These are phyloP conservation scores for Maniola jurtina DNA, from an alignment of 1,140 invertebrate genomes.

Conservation along the genomic window DNA sequence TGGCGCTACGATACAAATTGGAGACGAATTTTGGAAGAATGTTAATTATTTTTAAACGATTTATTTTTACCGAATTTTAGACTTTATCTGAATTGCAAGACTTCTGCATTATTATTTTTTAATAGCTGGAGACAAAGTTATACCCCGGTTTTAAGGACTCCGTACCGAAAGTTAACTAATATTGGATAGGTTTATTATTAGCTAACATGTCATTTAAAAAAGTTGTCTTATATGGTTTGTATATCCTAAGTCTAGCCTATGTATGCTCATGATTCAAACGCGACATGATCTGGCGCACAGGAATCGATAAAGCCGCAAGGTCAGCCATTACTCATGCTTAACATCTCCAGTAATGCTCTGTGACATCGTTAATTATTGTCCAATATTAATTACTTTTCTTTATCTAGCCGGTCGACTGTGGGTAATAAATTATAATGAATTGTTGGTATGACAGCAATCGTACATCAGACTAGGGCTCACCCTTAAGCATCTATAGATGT, in stretches of 20 bases:
- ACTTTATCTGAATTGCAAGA: too few relatives aligned
- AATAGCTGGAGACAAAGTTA: too few relatives aligned
- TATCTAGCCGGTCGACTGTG: constrained; percentile 38
- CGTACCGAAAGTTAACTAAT: too few relatives aligned
- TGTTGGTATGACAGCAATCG: constrained; percentile 23
- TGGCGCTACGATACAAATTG: too few relatives aligned
- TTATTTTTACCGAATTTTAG: too few relatives aligned
- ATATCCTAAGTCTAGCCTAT: not conserved
- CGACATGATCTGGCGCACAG: constrained; percentile 12
- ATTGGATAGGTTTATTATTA: too few relatives aligned
- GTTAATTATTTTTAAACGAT: too few relatives aligned
- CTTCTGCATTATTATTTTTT: too few relatives aligned
- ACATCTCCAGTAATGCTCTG: constrained; percentile 30
- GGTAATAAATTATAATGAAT: constrained; percentile 28
- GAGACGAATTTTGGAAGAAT: too few relatives aligned
- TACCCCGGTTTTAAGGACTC: too few relatives aligned
- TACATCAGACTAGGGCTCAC: constrained; percentile 9
- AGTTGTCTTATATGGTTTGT: not conserved
- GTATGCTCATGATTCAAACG: constrained; percentile 1
- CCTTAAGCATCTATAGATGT: not conserved
- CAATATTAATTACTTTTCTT: constrained; percentile 48
- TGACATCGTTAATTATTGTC: constrained; percentile 58
- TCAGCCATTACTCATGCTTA: constrained; percentile 26
- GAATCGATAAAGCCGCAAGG: constrained; percentile 22
- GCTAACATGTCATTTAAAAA: not conserved